Percentiles rank a stretch among this genome's conserved stretches.
phyloP scores from a whole-genome alignment of 2,888 invertebrate species.

The Rhingia rostrata region DNA sequence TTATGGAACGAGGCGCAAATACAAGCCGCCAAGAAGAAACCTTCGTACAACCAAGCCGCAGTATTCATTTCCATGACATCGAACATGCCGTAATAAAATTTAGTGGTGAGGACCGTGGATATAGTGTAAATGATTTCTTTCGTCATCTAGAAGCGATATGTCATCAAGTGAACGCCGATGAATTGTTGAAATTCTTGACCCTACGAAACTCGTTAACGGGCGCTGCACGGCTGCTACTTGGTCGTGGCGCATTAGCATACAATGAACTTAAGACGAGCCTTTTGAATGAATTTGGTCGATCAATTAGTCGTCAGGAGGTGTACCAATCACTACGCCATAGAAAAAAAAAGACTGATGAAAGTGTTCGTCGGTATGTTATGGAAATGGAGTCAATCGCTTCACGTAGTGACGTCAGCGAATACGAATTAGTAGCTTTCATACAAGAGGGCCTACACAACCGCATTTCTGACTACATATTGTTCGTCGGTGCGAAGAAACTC shows the following conservation, averaged over 20 bases:
- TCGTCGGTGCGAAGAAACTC: too few species aligned
- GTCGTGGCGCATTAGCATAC: too few species aligned
- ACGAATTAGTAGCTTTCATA: conserved; percentile 63
- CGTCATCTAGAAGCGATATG: conserved; percentile 61
- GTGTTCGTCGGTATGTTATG: conserved; percentile 58
- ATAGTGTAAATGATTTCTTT: conserved; percentile 52
- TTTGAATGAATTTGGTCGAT: too few species aligned
- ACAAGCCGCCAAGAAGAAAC: conserved; percentile 10
- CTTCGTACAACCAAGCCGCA: conserved; percentile 23
- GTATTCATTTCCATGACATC: too few species aligned
- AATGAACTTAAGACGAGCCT: conserved; percentile 48
- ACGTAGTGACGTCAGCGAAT: conserved; percentile 50
- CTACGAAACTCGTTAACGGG: conserved; percentile 56
- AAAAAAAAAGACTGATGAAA: too few species aligned
- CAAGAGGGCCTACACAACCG: conserved; percentile 57
- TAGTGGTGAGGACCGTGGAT: conserved; percentile 63
- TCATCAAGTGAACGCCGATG: conserved; percentile 47
- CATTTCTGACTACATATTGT: conserved; percentile 32
- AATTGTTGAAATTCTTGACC: conserved; percentile 55
- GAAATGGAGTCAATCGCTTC: conserved; percentile 58
- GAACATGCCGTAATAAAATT: conserved; percentile 62
- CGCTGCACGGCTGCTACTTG: too few species aligned
- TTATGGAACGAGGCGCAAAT: conserved; percentile 32
- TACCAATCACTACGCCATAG: too few species aligned
- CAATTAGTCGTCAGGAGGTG: too few species aligned